Conservation (phyloP, 2,113 vertebrate genomes). For the Stercorarius parasiticus region DNA sequence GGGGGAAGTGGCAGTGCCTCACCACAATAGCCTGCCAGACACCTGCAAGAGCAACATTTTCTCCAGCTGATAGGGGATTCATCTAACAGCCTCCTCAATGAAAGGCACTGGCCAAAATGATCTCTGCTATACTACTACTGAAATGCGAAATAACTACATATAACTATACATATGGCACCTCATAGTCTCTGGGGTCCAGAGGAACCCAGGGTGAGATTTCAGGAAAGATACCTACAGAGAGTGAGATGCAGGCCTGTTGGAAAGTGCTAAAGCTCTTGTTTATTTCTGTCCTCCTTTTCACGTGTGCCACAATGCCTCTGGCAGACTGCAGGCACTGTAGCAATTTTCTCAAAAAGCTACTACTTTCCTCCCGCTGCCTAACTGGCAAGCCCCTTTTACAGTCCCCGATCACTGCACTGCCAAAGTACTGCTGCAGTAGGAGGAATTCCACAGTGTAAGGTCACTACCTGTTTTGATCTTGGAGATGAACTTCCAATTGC, state of each 20-base stretch:
- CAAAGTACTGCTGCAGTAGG: not conserved
- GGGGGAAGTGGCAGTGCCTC: not conserved
- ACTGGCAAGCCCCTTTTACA: not conserved
- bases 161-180: not conserved
- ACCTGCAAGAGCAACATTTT: not conserved
- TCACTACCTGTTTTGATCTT: conserved; percentile 84
- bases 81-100: not conserved
- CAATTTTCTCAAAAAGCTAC: not conserved
- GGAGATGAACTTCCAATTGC: conserved; percentile 78
- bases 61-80: not conserved
- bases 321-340: not conserved
- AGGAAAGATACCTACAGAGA: not conserved
- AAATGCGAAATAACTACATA: not conserved
- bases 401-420: not conserved
- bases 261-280: not conserved
- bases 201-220: not conserved
- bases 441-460: not conserved
- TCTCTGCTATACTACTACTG: not conserved
- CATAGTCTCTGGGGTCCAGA: not conserved
- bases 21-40: not conserved
- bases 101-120: not conserved
- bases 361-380: not conserved
- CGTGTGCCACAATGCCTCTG: not conserved
- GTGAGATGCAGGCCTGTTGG: not conserved
- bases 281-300: not conserved